These are phyloP conservation scores for Fregetta grallaria DNA, from an alignment of 2,113 vertebrate genomes.

Conservation along the genomic window DNA sequence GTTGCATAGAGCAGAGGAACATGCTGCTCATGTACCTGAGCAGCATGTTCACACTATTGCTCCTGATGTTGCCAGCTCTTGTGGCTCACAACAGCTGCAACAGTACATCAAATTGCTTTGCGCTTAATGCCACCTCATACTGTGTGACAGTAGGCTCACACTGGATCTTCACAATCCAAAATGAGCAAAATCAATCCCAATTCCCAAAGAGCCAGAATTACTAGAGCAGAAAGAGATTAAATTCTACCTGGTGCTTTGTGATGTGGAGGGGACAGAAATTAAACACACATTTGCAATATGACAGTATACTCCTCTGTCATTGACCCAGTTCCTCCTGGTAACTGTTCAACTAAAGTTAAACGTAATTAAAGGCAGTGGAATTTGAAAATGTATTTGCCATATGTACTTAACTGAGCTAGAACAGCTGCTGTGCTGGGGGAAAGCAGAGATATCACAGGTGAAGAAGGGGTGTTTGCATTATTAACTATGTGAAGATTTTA, in stretches of 20 bases:
- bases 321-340: background rate
- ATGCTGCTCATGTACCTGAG: background rate
- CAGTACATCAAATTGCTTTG: background rate
- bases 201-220: background rate
- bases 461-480: background rate
- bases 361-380: background rate
- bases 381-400: background rate
- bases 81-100: background rate
- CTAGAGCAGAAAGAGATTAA: background rate
- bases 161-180: background rate
- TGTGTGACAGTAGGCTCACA: background rate
- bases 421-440: background rate
- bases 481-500: background rate
- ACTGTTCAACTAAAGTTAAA: background rate
- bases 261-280: background rate
- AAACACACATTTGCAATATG: background rate
- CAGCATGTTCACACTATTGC: background rate
- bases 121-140: background rate
- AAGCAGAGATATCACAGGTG: background rate
- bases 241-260: background rate
- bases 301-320: background rate
- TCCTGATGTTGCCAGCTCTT: background rate
- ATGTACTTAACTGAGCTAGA: background rate
- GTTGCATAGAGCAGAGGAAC: background rate
- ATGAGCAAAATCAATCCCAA: background rate